These are phyloP conservation scores for Isurus oxyrinchus DNA, from an alignment of 2,113 vertebrate genomes.

Conservation along the genomic window DNA sequence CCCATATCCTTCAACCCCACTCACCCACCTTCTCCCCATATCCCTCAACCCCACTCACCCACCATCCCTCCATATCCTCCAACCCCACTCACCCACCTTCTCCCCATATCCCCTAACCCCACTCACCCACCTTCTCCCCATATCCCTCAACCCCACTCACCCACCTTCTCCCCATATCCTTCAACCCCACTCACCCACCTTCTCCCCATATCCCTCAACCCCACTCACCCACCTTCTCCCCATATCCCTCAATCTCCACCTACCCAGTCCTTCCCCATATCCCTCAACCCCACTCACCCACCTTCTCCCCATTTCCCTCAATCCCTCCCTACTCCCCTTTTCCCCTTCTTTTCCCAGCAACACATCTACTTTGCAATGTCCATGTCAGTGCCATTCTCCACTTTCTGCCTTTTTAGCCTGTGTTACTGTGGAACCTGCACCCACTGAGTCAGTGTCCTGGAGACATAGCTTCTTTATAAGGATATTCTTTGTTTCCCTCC, in stretches of 20 bases:
- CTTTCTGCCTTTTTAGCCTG: background rate
- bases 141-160: no score
- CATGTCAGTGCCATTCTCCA: background rate
- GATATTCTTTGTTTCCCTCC: background rate
- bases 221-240: background rate
- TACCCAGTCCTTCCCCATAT: background rate
- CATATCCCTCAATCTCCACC: no score
- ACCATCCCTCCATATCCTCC: background rate
- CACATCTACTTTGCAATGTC: background rate
- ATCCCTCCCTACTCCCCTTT: background rate
- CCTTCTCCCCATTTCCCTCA: background rate
- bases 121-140: no score
- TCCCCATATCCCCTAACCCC: background rate
- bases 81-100: background rate
- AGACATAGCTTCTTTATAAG: background rate
- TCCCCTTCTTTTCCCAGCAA: background rate
- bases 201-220: background rate
- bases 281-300: background rate
- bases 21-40: background rate
- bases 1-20: background rate
- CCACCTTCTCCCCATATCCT: background rate
- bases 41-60: background rate
- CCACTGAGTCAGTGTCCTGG: no score
- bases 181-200: background rate
- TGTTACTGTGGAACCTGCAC: background rate